These are phyloP conservation scores for Pseudococcus viburni DNA, from an alignment of 2,888 invertebrate species.

Conservation along the genomic window DNA sequence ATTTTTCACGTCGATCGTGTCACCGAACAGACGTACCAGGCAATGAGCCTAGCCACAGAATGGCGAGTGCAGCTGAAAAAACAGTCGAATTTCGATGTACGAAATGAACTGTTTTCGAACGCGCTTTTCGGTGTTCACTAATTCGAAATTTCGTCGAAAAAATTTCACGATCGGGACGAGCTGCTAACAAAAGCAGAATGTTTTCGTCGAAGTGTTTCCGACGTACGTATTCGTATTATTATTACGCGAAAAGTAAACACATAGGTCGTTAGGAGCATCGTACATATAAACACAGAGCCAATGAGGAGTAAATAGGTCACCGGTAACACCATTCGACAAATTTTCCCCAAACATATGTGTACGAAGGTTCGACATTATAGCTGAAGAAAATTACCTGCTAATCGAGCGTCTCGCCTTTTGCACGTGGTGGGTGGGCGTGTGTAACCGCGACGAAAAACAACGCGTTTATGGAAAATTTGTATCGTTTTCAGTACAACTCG, in stretches of 20 bases:
- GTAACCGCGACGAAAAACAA: slow-evolving; percentile 6
- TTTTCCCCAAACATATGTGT: background rate
- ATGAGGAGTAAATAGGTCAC: slow-evolving; percentile 1
- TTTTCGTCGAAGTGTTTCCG: background rate
- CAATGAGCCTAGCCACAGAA: background rate
- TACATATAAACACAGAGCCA: background rate
- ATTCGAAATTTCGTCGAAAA: background rate
- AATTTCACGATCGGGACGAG: background rate
- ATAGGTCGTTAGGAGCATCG: background rate
- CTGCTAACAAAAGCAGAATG: background rate
- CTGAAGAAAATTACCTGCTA: slow-evolving; percentile 2
- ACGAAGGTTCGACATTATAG: background rate
- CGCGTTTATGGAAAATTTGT: background rate
- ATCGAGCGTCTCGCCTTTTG: background rate
- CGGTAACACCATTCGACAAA: slow-evolving; percentile 5
- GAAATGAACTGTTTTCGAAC: background rate
- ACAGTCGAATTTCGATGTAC: background rate
- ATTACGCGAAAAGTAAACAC: slow-evolving; percentile 18
- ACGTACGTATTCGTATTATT: background rate
- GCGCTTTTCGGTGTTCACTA: background rate
- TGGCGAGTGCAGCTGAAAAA: background rate
- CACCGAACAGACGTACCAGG: background rate
- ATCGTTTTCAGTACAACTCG: background rate
- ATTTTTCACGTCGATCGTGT: background rate
- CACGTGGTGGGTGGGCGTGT: background rate